Base-by-base conservation (phyloP, 2,797 vertebrate genomes). In the Limosa lapponica region DNA sequence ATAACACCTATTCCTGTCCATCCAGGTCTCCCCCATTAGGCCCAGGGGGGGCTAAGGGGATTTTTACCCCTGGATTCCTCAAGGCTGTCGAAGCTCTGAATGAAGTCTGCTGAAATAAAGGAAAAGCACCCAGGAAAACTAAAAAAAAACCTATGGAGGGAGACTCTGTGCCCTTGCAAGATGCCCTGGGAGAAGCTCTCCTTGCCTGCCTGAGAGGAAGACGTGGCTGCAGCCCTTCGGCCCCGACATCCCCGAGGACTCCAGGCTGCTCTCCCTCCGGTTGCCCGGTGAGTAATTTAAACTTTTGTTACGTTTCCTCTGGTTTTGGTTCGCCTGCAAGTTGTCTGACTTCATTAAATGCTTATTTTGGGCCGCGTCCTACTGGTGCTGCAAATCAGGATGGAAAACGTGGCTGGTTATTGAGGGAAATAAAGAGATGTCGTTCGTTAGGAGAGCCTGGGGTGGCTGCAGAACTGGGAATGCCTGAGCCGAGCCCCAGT, bases 161-260 rank as follows among this genome's bases (percentile, higher is more conserved):
- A 49, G 55, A 4, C 34, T 32, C 52, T 1, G 3, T 12, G 22
- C 23, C 39, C 25, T 32, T 11, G 52, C 28, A 13, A 39, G 59
- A 24, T 39, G 36, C 36, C 15, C 64, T 55, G 43, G 54, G 69
- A 55, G 49, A 57, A 27, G 36, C 13, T 51, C 48, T 62, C 16
- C 49, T 69, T 1, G 1, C 34, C 81, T 24, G 59, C 8, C 30
- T 0, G 0, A 48, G 51, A 16, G 25, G 46, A 13, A 62, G 24
- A 17, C 0, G 2, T 22, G 55, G 17, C 28, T 11, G 19, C 23
- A 54, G 25, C 15, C 46, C 30, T 59, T 36, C 0, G 2, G 7
- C 46, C 20, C 25, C 0, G 2, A 4, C 59, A 10, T 11, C 41
- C 52, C 39, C 0, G 2, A 55, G 54, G 54, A 48, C 36, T 49